A percentile compares a stretch with the other conserved stretches of the same genome.
These are phyloP conservation scores for Augochlora pura DNA, from an alignment of 1,140 invertebrate genomes.

Conservation along the genomic window DNA sequence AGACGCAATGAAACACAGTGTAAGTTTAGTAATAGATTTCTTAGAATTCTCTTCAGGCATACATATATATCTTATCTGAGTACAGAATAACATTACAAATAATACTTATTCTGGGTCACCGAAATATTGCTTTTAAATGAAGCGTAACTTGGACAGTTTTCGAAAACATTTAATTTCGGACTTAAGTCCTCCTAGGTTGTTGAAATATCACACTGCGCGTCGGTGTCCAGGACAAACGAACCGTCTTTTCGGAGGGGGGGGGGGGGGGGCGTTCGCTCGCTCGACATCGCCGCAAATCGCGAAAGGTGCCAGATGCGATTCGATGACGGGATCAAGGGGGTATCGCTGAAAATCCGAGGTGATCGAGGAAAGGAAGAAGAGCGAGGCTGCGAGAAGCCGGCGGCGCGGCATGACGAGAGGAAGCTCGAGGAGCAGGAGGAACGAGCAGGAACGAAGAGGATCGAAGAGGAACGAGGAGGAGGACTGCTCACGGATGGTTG, in stretches of 20 bases:
- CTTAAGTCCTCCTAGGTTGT: no score
- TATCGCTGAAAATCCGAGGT: conserved; percentile 26
- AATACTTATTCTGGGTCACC: no score
- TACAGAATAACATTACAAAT: no score
- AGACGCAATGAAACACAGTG: no score
- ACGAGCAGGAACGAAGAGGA: conserved; percentile 35
- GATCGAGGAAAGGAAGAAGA: conserved; percentile 41
- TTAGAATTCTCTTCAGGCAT: no score
- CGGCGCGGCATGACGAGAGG: background rate
- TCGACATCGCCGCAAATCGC: conserved; percentile 30
- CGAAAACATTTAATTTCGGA: no score
- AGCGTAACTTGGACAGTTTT: no score
- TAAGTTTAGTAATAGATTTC: no score
- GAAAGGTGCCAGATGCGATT: conserved; percentile 44
- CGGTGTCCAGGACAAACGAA: background rate
- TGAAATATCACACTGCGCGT: background rate
- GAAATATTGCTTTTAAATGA: no score
- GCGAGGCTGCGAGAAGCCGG: conserved; percentile 46
- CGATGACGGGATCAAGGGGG: conserved; percentile 42
- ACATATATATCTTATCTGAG: no score
- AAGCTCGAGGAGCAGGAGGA: conserved; percentile 9
- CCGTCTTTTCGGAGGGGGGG: conserved; percentile 12
- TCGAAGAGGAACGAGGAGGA: conserved; percentile 31
- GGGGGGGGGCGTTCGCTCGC: background rate
- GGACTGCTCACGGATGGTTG: conserved; percentile 65